Conservation (phyloP, 2,797 vertebrate genomes). For the Hippocampus kuda region DNA sequence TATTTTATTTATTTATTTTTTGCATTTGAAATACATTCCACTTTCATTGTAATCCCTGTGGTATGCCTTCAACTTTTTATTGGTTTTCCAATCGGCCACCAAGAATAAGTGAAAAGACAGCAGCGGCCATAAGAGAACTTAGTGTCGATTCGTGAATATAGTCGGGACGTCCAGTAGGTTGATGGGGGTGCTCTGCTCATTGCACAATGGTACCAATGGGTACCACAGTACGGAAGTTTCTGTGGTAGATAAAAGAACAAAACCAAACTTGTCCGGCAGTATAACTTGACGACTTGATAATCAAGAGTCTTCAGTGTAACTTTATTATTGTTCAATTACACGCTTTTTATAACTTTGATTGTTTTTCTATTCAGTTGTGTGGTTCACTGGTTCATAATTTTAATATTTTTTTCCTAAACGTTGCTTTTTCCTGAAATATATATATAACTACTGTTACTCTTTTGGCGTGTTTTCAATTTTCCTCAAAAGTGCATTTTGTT, state of each 20-base stretch:
- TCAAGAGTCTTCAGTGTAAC: neutral
- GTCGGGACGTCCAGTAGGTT: neutral
- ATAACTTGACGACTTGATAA: neutral
- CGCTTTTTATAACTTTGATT: no score
- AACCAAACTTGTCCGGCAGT: neutral
- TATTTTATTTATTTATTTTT: constrained; percentile 10
- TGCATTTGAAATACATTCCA: constrained; percentile 7
- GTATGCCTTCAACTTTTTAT: neutral
- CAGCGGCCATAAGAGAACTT: neutral
- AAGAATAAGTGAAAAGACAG: neutral
- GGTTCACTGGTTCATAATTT: no score
- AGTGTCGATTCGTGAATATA: neutral
- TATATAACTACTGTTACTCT: no score
- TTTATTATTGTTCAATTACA: no score
- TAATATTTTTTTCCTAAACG: no score
- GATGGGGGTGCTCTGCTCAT: neutral
- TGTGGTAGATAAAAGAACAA: neutral
- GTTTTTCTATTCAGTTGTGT: no score
- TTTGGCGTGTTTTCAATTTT: no score
- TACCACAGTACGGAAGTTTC: neutral
- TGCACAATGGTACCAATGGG: neutral
- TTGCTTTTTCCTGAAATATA: no score
- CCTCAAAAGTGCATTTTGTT: no score
- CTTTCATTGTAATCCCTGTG: neutral
- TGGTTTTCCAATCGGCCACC: neutral